Evolutionary conservation across 2,113 vertebrate species (phyloP).

Genomic region (Tenebrosternarchus preto): DNA sequence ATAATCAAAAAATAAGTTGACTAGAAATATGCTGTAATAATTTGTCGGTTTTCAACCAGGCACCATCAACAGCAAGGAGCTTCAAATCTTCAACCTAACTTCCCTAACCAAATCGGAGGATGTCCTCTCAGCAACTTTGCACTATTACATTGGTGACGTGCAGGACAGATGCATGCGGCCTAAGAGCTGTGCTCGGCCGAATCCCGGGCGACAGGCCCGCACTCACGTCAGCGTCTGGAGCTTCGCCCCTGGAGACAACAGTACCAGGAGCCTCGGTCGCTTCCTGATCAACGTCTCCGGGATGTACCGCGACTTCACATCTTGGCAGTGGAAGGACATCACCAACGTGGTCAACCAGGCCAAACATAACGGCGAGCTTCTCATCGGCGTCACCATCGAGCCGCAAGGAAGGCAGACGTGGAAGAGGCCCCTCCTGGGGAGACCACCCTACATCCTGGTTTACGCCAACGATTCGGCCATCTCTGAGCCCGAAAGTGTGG

Average conservation of each 20-base stretch:
- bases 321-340: constrained; percentile 94
- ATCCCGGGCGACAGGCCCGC: constrained; percentile 69
- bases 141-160: constrained; percentile 84
- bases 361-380: constrained; percentile 77
- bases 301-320: constrained; percentile 66
- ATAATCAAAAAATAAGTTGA: no score
- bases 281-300: constrained; percentile 78
- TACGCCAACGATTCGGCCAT: constrained; percentile 94
- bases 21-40: not conserved
- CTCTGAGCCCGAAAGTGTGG: constrained; percentile 86
- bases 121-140: constrained; percentile 85
- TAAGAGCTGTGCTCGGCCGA: constrained; percentile 60
- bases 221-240: constrained; percentile 82
- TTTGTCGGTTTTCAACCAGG: constrained; percentile 67
- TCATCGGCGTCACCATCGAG: constrained; percentile 81
- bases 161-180: constrained; percentile 68
- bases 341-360: constrained; percentile 81
- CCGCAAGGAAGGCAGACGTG: constrained; percentile 62
- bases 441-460: constrained; percentile 88
- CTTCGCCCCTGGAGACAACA: constrained; percentile 72
- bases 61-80: constrained; percentile 70
- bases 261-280: constrained; percentile 74
- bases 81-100: constrained; percentile 89
- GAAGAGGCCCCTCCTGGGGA: constrained; percentile 70
- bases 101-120: constrained; percentile 91